Evolutionary conservation across 1,140 invertebrate genomes (phyloP).

Genomic region (Ooceraea biroi): DNA sequence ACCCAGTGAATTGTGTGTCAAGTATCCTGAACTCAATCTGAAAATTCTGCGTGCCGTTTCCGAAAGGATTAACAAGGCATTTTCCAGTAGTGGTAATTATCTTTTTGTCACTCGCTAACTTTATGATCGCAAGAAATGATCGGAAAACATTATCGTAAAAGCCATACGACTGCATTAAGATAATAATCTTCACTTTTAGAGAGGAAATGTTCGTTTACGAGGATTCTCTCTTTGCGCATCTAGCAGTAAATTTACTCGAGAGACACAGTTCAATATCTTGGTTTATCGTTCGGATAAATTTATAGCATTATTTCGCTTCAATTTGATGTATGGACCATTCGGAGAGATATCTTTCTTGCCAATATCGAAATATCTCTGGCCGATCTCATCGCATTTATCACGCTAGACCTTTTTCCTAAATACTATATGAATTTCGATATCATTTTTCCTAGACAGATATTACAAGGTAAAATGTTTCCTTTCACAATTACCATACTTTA

Average conservation of each 20-base stretch:
- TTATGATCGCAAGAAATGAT: too few species aligned
- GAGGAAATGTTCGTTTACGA: neutral
- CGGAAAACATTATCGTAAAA: too few species aligned
- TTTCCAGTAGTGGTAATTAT: too few species aligned
- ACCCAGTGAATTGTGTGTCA: neutral
- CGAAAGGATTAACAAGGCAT: neutral
- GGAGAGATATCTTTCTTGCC: neutral
- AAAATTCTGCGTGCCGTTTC: neutral
- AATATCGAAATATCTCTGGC: neutral
- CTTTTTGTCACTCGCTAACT: too few species aligned
- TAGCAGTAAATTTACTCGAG: neutral
- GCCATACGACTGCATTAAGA: too few species aligned
- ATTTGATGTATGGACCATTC: neutral
- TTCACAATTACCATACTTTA: neutral
- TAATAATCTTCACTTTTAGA: too few species aligned
- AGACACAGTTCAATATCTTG: neutral
- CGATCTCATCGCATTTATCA: neutral
- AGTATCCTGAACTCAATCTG: neutral
- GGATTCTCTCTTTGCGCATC: neutral
- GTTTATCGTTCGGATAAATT: constrained; percentile 7
- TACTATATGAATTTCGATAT: neutral
- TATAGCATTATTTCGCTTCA: neutral
- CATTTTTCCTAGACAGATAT: neutral
- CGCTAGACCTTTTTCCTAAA: neutral
- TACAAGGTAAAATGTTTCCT: neutral